Evolutionary conservation across 37 sponge, comb jelly and placozoan genomes (phyloP).

Genomic region (Halisarca cf. caerulea): DNA sequence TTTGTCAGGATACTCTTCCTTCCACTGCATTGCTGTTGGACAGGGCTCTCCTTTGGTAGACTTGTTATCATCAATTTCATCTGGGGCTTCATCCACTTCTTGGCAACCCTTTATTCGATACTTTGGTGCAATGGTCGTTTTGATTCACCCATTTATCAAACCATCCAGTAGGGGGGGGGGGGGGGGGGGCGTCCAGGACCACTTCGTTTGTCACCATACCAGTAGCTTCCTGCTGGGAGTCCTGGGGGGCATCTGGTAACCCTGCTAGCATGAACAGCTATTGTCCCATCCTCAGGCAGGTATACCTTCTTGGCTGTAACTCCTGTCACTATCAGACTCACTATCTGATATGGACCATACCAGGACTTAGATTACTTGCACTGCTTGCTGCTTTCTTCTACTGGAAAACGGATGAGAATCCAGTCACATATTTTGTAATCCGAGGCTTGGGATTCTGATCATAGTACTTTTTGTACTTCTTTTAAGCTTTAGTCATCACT

Average conservation of each 20-base stretch:
- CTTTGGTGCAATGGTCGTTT: too few relatives aligned
- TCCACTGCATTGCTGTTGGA: too few relatives aligned
- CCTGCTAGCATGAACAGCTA: conserved; percentile 1
- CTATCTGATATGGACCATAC: conserved; percentile 27
- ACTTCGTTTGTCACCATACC: conserved; percentile 11
- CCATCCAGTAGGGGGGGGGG: too few relatives aligned
- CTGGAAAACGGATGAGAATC: conserved; percentile 21
- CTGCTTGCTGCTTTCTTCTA: conserved; percentile 10
- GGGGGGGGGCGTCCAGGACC: neutral
- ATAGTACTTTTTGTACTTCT: conserved; percentile 8
- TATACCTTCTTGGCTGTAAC: conserved; percentile 21
- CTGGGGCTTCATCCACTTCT: too few relatives aligned
- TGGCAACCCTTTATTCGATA: too few relatives aligned
- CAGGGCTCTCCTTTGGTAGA: too few relatives aligned
- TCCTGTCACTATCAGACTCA: neutral
- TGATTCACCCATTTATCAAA: neutral
- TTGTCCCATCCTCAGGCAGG: conserved; percentile 2
- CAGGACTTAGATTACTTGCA: conserved; percentile 34
- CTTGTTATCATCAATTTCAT: too few relatives aligned
- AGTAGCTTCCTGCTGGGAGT: conserved; percentile 28
- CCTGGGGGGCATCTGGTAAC: conserved; percentile 16
- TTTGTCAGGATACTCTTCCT: too few relatives aligned
- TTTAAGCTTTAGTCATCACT: neutral
- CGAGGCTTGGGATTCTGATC: neutral
- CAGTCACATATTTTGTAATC: conserved; percentile 10